Percentiles rank a stretch among this genome's conserved stretches.
Conservation (phyloP, 2,113 vertebrate species). For the Melanerpes formicivorus region DNA sequence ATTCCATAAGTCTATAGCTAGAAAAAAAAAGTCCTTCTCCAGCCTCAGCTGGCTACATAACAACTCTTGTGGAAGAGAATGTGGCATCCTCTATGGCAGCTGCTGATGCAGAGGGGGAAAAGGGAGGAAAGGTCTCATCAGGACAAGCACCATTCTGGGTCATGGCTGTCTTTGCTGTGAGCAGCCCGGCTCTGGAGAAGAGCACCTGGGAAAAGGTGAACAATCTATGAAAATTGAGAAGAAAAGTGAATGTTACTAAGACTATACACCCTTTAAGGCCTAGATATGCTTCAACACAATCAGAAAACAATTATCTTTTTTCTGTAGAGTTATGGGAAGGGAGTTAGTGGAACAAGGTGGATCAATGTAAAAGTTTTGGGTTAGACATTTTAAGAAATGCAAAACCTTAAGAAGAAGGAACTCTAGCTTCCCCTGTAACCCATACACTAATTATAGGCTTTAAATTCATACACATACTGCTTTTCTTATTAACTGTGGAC, state of each 20-base stretch:
- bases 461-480: background rate
- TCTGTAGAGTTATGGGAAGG: background rate
- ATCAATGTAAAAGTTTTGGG: background rate
- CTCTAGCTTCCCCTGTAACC: background rate
- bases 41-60: background rate
- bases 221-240: background rate
- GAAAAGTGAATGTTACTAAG: background rate
- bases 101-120: background rate
- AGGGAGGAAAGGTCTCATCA: background rate
- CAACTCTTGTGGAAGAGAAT: background rate
- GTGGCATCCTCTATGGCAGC: background rate
- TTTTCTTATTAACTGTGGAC: background rate
- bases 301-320: background rate
- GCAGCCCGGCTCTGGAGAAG: background rate
- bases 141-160: background rate
- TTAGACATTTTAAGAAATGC: background rate
- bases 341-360: background rate
- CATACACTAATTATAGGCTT: background rate
- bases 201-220: background rate
- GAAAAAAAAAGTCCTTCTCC: background rate
- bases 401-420: background rate
- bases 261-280: background rate
- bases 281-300: background rate
- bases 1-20: background rate
- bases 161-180: accelerated